Conservation (phyloP, 2,797 vertebrate species). For the Rhinogobio ventralis region DNA sequence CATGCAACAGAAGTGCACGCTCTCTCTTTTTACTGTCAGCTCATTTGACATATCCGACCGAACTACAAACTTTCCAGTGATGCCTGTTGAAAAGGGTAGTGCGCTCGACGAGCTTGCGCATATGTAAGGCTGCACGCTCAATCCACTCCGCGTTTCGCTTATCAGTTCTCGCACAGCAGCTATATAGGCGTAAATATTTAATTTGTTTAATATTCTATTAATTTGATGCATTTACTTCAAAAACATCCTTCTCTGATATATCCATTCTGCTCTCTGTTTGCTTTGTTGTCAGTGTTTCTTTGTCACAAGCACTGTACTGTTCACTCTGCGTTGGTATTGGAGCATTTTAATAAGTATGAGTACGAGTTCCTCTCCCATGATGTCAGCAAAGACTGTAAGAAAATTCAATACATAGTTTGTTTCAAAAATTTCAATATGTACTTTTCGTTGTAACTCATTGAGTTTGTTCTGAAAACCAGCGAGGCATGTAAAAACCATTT, state of each 20-base stretch:
- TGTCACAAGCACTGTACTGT: neutral
- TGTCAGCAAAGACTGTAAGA: constrained; percentile 5
- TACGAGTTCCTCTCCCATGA: neutral
- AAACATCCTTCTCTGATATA: neutral
- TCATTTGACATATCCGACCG: neutral
- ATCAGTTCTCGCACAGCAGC: neutral
- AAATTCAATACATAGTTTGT: constrained; percentile 52
- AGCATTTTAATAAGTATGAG: no score
- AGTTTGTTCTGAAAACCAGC: constrained; percentile 59
- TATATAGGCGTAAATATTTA: neutral
- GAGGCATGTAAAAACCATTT: constrained; percentile 66
- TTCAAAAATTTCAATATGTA: constrained; percentile 51
- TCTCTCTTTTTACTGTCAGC: no score
- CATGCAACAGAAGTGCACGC: no score
- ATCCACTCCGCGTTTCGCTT: neutral
- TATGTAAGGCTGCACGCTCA: no score
- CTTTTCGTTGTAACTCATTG: constrained; percentile 59
- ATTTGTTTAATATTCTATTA: constrained; percentile 1
- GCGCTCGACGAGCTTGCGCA: no score
- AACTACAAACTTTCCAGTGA: no score
- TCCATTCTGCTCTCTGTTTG: neutral
- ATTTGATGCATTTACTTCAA: neutral
- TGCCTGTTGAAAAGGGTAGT: no score
- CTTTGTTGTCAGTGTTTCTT: neutral
- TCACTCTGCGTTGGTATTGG: neutral